Base-by-base conservation (phyloP, 2,888 invertebrate species). In the Acanthacorydalis orientalis region DNA sequence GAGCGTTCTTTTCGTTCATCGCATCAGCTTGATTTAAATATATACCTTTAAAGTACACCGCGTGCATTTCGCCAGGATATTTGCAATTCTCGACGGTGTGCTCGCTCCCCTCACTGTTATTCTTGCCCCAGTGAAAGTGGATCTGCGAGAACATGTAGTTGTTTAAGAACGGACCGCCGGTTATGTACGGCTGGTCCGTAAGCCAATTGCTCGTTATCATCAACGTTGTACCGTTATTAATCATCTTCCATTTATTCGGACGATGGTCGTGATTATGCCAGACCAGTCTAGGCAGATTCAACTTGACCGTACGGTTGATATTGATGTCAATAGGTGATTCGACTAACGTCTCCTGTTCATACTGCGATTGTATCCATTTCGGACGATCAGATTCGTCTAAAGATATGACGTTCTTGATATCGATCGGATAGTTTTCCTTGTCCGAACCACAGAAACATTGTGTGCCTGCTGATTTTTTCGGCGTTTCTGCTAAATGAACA, bases 121-220 rank as follows among this genome's bases (percentile, higher is more conserved):
- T 65, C 1, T 63, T 55, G 1, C 80, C 80, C 82, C 81, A 82
- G 57, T 82, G 80, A 56, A 82, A 78, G 60, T 82, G 80, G 35
- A 79, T 63, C 59, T 81, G 80, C 0, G 78, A 76, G 45, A 81
- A 68, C 1, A 76, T 64, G 53, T 79, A 80, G 50, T 74, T 75
- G 8, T 72, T 73, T 4, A 63, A 48, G 40, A 82, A 67, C 0
- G 78, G 77, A 0, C 80, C 80, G 0, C 72, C 73, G 47, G 66
- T 64, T 39, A 81, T 53, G 55, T 70, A 77, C 0, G 80, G 79
- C 2, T 74, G 60, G 31, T 75, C 74, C 6, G 71, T 62, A 39
- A 62, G 65, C 80, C 80, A 82, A 62, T 76, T 77, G 1, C 72
- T 73, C 44, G 76, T 78, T 10, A 80, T 51, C 44, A 78, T 59